Evolutionary conservation across 2,113 vertebrate genomes (phyloP).

Genomic region (Muscicapa adusta): DNA sequence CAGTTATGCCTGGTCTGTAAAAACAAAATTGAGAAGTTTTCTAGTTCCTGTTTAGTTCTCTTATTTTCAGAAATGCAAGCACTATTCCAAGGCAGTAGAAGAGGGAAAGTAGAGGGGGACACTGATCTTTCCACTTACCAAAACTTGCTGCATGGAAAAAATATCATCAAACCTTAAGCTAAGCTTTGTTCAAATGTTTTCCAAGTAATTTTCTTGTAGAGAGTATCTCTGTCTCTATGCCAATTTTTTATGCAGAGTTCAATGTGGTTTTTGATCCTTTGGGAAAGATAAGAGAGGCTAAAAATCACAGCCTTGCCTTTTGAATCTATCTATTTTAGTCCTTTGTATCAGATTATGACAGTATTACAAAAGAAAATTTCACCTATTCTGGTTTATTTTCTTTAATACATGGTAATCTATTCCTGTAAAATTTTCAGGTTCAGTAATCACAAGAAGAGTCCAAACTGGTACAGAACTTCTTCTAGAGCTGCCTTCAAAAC

Average conservation of each 20-base stretch:
- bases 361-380: not conserved
- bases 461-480: not conserved
- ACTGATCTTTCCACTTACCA: not conserved
- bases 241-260: not conserved
- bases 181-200: not conserved
- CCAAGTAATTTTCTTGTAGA: not conserved
- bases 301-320: not conserved
- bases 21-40: not conserved
- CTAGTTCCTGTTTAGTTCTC: not conserved
- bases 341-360: not conserved
- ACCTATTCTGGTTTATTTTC: not conserved
- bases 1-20: not conserved
- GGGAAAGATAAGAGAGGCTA: not conserved
- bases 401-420: not conserved
- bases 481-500: not conserved
- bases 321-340: not conserved
- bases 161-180: not conserved
- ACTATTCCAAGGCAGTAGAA: not conserved
- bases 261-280: not conserved
- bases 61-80: not conserved
- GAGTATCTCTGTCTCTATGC: not conserved
- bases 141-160: not conserved
- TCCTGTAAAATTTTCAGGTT: not conserved
- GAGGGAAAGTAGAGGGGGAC: fast-evolving
- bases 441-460: not conserved